Conservation (phyloP, 2,888 invertebrate genomes). For the Allacma fusca region DNA sequence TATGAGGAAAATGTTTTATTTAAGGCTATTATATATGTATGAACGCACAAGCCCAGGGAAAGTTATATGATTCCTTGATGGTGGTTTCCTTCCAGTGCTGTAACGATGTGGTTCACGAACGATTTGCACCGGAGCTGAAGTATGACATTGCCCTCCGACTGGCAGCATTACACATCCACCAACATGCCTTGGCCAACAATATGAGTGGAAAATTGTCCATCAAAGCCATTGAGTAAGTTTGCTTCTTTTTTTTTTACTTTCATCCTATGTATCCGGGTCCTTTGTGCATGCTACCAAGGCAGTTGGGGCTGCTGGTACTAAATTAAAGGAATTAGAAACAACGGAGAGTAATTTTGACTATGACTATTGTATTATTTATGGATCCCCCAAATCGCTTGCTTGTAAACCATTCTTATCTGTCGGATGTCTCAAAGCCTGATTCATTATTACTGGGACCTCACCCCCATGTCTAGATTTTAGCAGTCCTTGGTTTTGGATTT, state of each 20-base stretch:
- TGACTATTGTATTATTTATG: background rate
- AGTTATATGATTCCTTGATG: background rate
- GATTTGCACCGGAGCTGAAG: constrained; percentile 87
- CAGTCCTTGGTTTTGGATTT: too few species aligned
- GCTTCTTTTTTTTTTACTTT: constrained; percentile 43
- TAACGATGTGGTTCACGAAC: constrained; percentile 90
- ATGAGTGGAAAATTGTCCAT: constrained; percentile 82
- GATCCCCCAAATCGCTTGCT: too few species aligned
- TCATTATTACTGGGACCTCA: too few species aligned
- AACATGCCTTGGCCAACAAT: constrained; percentile 84
- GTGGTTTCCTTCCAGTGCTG: constrained; percentile 72
- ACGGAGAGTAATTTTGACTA: constrained; percentile 24
- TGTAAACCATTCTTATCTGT: too few species aligned
- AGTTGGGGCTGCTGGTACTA: too few species aligned
- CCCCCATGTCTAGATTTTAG: too few species aligned
- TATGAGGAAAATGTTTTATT: too few species aligned
- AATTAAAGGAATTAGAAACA: background rate
- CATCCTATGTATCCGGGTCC: constrained; percentile 1
- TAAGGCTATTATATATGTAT: too few species aligned
- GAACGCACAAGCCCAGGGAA: background rate
- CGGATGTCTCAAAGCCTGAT: too few species aligned
- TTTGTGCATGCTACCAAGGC: constrained; percentile 14
- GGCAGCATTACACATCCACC: constrained; percentile 90
- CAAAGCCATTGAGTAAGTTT: constrained; percentile 84
- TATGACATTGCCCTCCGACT: constrained; percentile 86